Conservation (phyloP, 2,797 vertebrate genomes). For the Champsocephalus gunnari region DNA sequence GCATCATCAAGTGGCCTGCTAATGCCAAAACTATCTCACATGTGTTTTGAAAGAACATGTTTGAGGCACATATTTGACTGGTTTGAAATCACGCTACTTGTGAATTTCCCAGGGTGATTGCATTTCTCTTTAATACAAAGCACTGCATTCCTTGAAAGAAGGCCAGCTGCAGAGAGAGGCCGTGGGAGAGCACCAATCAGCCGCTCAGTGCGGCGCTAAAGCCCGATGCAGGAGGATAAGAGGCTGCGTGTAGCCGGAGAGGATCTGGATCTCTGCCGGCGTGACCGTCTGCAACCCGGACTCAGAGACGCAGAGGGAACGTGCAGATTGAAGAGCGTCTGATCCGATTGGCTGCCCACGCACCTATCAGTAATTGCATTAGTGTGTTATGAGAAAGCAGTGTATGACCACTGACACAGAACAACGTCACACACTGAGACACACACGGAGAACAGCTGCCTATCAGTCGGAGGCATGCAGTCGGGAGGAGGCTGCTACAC, state of each 20-base stretch:
- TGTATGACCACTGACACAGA: slow-evolving; percentile 74
- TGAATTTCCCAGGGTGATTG: slow-evolving; percentile 4
- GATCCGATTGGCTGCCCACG: slow-evolving; percentile 28
- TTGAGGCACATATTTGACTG: not conserved
- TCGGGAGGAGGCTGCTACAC: slow-evolving; percentile 15
- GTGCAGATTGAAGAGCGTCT: slow-evolving; percentile 27
- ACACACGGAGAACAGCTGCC: slow-evolving; percentile 57
- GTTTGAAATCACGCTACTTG: not conserved
- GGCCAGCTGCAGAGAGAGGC: slow-evolving; percentile 43
- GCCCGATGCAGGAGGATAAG: slow-evolving; percentile 49
- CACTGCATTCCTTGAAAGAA: slow-evolving; percentile 40
- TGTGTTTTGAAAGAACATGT: slow-evolving; percentile 3
- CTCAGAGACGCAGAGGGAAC: slow-evolving; percentile 40
- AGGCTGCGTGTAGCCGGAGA: slow-evolving; percentile 53
- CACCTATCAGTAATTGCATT: slow-evolving; percentile 42
- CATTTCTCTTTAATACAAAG: slow-evolving; percentile 29
- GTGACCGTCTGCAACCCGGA: slow-evolving; percentile 35
- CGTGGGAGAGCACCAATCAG: slow-evolving; percentile 60
- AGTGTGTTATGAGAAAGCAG: slow-evolving; percentile 82
- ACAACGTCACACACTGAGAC: slow-evolving; percentile 68
- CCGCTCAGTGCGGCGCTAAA: slow-evolving; percentile 46
- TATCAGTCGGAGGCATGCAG: slow-evolving; percentile 66
- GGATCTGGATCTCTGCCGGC: slow-evolving; percentile 39
- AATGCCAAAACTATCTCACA: slow-evolving; percentile 1
- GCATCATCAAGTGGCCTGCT: not conserved